These are phyloP conservation scores for Heliconius eleuchia DNA, from an alignment of 1,140 invertebrate genomes.

Conservation along the genomic window DNA sequence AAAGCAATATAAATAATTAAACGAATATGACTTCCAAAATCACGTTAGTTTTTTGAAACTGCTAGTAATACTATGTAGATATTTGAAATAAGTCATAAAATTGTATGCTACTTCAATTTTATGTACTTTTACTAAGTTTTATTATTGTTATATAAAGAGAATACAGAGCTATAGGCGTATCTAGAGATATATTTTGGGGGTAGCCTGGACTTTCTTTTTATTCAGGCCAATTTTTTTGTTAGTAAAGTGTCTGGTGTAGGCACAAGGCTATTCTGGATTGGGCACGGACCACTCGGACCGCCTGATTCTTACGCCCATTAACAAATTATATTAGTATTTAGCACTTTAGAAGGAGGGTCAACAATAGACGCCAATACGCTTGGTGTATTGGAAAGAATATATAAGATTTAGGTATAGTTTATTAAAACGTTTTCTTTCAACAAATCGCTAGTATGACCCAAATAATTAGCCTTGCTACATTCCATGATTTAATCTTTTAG, in stretches of 20 bases:
- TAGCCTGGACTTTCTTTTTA: no score
- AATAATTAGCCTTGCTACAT: conserved; percentile 46
- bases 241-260: no score
- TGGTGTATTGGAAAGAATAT: not conserved
- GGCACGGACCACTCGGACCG: no score
- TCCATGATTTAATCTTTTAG: conserved; percentile 39
- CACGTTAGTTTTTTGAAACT: not conserved
- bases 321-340: not conserved
- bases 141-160: no score
- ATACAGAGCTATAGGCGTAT: no score
- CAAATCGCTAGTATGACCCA: conserved; percentile 38
- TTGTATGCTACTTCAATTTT: no score
- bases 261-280: no score
- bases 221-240: no score
- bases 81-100: not conserved
- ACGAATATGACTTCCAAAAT: conserved; percentile 11
- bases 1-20: not conserved
- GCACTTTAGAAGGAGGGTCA: not conserved
- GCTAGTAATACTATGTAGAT: not conserved
- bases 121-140: no score
- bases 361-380: conserved; percentile 10
- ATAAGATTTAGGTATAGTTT: conserved; percentile 31
- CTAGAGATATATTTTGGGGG: no score
- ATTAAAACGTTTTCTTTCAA: conserved; percentile 31
- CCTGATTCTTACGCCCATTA: no score